Percentiles rank a stretch among this genome's conserved stretches.
Evolutionary conservation across 2,113 vertebrate genomes (phyloP).

Genomic region (Barbus barbus): DNA sequence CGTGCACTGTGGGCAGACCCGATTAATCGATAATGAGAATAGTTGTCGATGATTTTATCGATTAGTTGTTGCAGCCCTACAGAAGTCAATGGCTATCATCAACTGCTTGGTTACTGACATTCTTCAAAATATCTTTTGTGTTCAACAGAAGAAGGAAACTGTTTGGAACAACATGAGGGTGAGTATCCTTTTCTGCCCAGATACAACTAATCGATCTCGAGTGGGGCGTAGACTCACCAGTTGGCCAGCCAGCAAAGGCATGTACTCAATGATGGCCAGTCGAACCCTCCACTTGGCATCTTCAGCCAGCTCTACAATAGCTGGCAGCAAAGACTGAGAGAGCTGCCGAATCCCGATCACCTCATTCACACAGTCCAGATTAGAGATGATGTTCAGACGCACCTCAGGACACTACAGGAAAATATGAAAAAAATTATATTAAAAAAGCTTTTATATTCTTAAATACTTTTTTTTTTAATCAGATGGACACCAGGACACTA

Average conservation of each 20-base stretch:
- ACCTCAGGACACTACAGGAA: slow-evolving; percentile 84
- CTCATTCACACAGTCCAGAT: slow-evolving; percentile 89
- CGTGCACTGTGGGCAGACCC: no score
- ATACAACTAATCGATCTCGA: background rate
- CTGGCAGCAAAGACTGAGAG: slow-evolving; percentile 87
- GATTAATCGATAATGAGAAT: no score
- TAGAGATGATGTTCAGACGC: slow-evolving; percentile 90
- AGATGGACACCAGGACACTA: no score
- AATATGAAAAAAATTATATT: background rate
- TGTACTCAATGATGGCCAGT: slow-evolving; percentile 89
- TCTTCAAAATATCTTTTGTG: no score
- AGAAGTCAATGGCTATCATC: no score
- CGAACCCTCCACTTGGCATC: slow-evolving; percentile 92
- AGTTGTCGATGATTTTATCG: no score
- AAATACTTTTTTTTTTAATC: background rate
- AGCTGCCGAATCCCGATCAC: slow-evolving; percentile 90
- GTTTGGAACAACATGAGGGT: background rate
- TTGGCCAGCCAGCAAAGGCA: slow-evolving; percentile 89
- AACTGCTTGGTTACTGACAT: no score
- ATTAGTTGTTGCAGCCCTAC: no score
- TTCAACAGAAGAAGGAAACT: background rate
- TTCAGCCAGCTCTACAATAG: slow-evolving; percentile 89
- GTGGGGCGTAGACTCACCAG: slow-evolving; percentile 75
- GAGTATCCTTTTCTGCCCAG: background rate
- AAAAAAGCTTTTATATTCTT: no score